phyloP scores from a whole-genome alignment of 2,113 vertebrate species.

The Brachyhypopomus gauderio region DNA sequence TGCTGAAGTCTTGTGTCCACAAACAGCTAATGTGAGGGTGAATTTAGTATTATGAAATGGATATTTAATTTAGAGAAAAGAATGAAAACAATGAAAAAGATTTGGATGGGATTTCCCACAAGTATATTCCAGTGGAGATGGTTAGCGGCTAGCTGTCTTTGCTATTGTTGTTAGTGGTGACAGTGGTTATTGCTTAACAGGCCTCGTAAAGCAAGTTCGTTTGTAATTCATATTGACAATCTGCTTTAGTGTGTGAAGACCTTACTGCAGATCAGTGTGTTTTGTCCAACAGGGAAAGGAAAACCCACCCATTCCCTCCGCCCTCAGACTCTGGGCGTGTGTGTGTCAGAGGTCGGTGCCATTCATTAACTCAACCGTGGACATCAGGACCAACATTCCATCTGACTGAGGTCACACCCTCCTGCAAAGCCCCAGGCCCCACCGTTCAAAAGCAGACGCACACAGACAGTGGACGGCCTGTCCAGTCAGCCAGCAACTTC shows the following conservation, averaged over 20 bases:
- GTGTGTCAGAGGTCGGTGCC: slow-evolving; percentile 36
- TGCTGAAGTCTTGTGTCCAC: background rate
- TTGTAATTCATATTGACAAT: background rate
- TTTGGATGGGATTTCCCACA: too few relatives aligned
- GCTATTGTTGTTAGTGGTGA: background rate
- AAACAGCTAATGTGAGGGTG: background rate
- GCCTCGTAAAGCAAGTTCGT: background rate
- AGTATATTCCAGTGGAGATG: background rate
- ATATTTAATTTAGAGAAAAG: background rate
- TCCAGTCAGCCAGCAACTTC: background rate
- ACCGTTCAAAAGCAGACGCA: slow-evolving; percentile 59
- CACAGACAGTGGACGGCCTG: background rate
- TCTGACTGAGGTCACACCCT: slow-evolving; percentile 67
- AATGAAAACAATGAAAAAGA: background rate
- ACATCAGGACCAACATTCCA: slow-evolving; percentile 74
- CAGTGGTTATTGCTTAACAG: background rate
- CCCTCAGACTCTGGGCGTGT: background rate
- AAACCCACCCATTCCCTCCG: background rate
- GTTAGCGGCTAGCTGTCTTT: background rate
- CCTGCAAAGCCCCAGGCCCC: slow-evolving; percentile 64
- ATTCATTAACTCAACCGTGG: slow-evolving; percentile 58
- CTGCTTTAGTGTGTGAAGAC: background rate
- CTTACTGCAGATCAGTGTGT: background rate
- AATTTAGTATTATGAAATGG: too few relatives aligned
- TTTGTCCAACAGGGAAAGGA: slow-evolving; percentile 18